Conservation (phyloP, 2,797 vertebrate species). For the Lycodopsis pacificus region DNA sequence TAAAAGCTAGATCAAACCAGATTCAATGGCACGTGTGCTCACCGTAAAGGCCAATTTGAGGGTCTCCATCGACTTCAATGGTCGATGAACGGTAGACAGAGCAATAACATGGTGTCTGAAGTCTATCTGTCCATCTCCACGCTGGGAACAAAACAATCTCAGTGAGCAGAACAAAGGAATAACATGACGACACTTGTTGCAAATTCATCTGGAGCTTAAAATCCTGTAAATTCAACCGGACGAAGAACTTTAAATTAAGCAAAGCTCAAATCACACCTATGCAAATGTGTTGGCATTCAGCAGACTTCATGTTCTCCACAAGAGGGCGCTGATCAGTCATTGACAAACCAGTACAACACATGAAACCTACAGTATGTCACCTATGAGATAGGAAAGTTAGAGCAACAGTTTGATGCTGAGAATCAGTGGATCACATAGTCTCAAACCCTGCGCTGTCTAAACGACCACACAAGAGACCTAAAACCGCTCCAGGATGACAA, state of each 20-base stretch:
- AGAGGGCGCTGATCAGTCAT: constrained; percentile 9
- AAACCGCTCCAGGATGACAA: not conserved
- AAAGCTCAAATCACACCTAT: not conserved
- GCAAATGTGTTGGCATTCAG: not conserved
- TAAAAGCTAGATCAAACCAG: not conserved
- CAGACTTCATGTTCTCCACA: constrained; percentile 5
- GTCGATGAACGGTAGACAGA: constrained; percentile 89
- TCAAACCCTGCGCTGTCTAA: not conserved
- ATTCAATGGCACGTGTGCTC: not conserved
- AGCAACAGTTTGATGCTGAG: not conserved
- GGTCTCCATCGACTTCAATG: constrained; percentile 89
- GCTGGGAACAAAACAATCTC: constrained; percentile 64
- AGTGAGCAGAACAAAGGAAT: not conserved
- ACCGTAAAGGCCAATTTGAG: constrained; percentile 91
- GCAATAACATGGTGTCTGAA: constrained; percentile 89
- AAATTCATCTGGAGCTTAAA: not conserved
- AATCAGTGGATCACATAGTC: not conserved
- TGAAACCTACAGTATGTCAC: not conserved
- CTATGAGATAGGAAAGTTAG: accelerated
- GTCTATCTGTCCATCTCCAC: constrained; percentile 85
- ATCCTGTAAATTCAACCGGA: not conserved
- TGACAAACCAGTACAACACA: not conserved
- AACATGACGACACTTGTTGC: not conserved
- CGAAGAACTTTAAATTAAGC: not conserved
- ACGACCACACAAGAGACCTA: not conserved